phyloP scores from a whole-genome alignment of 2,888 invertebrate genomes.

The Thyatira batis region DNA sequence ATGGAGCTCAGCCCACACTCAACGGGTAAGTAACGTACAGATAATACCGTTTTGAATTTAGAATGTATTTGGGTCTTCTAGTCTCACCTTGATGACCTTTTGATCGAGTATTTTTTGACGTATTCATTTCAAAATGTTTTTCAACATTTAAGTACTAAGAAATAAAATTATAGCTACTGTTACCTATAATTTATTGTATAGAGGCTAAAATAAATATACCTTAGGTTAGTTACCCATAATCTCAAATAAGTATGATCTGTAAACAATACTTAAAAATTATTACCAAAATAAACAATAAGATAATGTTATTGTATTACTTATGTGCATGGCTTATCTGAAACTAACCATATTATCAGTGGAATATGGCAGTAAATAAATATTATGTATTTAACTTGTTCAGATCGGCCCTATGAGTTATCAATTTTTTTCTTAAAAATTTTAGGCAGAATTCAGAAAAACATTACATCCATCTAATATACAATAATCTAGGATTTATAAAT shows the following conservation, averaged over 20 bases:
- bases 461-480: too few relatives aligned
- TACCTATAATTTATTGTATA: too few relatives aligned
- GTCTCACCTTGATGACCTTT: slow-evolving; percentile 20
- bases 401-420: too few relatives aligned
- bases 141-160: background rate
- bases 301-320: background rate
- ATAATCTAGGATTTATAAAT: too few relatives aligned
- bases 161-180: background rate
- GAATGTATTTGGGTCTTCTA: slow-evolving; percentile 1
- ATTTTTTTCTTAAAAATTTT: too few relatives aligned
- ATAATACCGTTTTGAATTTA: slow-evolving; percentile 1
- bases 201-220: background rate
- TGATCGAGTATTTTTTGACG: slow-evolving; percentile 9
- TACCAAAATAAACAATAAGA: background rate
- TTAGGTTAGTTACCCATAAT: background rate
- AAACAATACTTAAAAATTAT: background rate
- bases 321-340: background rate
- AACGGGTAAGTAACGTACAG: slow-evolving; percentile 60
- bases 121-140: background rate
- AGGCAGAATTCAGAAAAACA: too few relatives aligned
- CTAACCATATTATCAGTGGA: background rate
- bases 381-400: too few relatives aligned
- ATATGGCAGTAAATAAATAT: background rate
- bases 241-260: background rate
- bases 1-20: slow-evolving; percentile 44